Evolutionary conservation across 2,888 invertebrate genomes (phyloP), one percentile per base, ranked within the genome.

Genomic region (Nephrocerus scutellatus): DNA sequence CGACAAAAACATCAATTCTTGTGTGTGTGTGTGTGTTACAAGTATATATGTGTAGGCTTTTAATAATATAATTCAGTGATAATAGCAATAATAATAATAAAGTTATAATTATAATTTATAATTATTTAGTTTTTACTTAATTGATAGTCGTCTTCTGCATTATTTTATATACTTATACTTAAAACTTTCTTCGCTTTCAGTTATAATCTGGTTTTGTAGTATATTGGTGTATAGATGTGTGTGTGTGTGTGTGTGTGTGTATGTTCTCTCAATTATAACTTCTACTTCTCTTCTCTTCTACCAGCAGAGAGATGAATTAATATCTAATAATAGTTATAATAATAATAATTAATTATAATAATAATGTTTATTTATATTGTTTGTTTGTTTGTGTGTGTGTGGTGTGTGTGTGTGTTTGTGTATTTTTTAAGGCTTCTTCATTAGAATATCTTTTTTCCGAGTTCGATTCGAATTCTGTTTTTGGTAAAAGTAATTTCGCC

Each of bases 401-500:
- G 34, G 26, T 23, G 37, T 35, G 19, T 30, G 18, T 25, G 31
- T 30, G 29, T 30, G 23, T 28, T 30, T 15, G 36, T 33, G 30
- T 23, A 9, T n/a, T n/a, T n/a, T n/a, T n/a, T n/a, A n/a, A 44
- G 56, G 56, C 43, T 56, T 62, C 32, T 60, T 50, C 38, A 60
- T 42, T 6, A 59, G 49, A 39, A 60, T 61, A 51, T 64, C 62
- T 61, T 63, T 64, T 51, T 62, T 64, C 49, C 65, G 62, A 43
- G 60, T 65, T 48, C 60, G 62, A 55, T 60, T 62, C 47, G 51
- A 53, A 44, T 56, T 56, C 38, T 59, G 46, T 41, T 59, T 63
- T 49, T 61, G 61, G 52, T 63, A 68, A 56, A 68, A 67, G 47
- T 64, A 68, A 45, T 68, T 68, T 39, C 61, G 57, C 36, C 63